A percentile compares a stretch with the other conserved stretches of the same genome.
Conservation (phyloP, 2,113 vertebrate species). For the Siphamia tubifer region DNA sequence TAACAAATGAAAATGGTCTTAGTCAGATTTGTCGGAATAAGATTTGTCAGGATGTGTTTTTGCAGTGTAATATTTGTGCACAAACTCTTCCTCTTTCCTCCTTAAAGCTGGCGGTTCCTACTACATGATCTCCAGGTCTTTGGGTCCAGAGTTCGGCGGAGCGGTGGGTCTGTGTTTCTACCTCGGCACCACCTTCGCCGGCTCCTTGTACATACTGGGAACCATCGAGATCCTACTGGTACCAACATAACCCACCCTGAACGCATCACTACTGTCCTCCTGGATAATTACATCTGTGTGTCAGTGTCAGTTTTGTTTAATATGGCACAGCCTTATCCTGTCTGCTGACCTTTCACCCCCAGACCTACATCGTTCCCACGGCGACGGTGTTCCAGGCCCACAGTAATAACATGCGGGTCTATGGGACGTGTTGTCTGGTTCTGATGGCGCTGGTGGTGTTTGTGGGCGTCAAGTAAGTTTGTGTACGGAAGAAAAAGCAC, state of each 20-base stretch:
- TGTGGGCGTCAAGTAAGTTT: slow-evolving; percentile 91
- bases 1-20: no score
- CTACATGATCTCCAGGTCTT: slow-evolving; percentile 84
- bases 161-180: slow-evolving; percentile 83
- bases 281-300: not conserved
- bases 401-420: slow-evolving; percentile 87
- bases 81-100: not conserved
- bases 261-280: no score
- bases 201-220: slow-evolving; percentile 83
- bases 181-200: slow-evolving; percentile 83
- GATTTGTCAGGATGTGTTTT: no score
- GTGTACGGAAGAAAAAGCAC: no score
- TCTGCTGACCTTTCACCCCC: not conserved
- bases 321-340: no score
- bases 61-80: no score
- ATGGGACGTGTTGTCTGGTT: slow-evolving; percentile 86
- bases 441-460: slow-evolving; percentile 94
- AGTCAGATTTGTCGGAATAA: no score
- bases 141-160: slow-evolving; percentile 84
- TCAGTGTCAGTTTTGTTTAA: no score
- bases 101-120: slow-evolving; percentile 81
- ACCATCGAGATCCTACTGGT: slow-evolving; percentile 84
- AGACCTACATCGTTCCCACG: slow-evolving; percentile 90
- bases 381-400: slow-evolving; percentile 75
- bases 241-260: not conserved